Percentiles rank a stretch among this genome's conserved stretches.
These are phyloP conservation scores for Gibbula magus DNA, from an alignment of 2,888 invertebrate species.

Conservation along the genomic window DNA sequence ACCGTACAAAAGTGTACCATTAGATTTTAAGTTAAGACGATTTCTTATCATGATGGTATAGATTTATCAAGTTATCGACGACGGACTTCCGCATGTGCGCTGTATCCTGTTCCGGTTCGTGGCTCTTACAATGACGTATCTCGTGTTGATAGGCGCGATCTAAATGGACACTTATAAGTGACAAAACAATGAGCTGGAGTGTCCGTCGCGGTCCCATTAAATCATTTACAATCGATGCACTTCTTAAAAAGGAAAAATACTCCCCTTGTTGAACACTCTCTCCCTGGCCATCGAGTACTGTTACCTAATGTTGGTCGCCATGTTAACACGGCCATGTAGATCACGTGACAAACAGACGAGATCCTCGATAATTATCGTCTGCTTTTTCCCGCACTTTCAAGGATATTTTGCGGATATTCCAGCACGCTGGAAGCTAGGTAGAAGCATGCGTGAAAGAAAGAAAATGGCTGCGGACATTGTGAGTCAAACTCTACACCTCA, in stretches of 20 bases:
- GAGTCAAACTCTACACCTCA: conserved; percentile 8
- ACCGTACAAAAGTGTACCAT: too few relatives aligned
- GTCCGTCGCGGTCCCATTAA: not conserved
- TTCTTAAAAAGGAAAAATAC: not conserved
- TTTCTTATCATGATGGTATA: too few relatives aligned
- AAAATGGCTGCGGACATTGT: not conserved
- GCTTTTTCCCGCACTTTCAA: conserved; percentile 6
- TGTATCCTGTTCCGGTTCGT: not conserved
- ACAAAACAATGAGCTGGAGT: not conserved
- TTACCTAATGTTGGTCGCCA: conserved; percentile 19
- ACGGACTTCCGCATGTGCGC: too few relatives aligned
- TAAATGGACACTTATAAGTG: not conserved
- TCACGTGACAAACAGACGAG: conserved; percentile 23
- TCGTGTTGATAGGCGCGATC: not conserved
- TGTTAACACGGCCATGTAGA: conserved; percentile 12
- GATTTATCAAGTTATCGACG: too few relatives aligned
- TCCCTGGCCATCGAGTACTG: not conserved
- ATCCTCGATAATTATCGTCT: conserved; percentile 19
- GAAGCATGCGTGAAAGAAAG: conserved; percentile 8
- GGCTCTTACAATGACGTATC: not conserved
- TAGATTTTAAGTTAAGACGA: too few relatives aligned
- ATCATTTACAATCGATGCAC: conserved; percentile 16
- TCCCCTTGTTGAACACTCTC: conserved; percentile 7
- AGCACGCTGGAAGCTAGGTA: conserved; percentile 15
- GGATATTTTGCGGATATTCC: conserved; percentile 5